These are phyloP conservation scores for Patella depressa DNA, from an alignment of 2,888 invertebrate genomes.

Conservation along the genomic window DNA sequence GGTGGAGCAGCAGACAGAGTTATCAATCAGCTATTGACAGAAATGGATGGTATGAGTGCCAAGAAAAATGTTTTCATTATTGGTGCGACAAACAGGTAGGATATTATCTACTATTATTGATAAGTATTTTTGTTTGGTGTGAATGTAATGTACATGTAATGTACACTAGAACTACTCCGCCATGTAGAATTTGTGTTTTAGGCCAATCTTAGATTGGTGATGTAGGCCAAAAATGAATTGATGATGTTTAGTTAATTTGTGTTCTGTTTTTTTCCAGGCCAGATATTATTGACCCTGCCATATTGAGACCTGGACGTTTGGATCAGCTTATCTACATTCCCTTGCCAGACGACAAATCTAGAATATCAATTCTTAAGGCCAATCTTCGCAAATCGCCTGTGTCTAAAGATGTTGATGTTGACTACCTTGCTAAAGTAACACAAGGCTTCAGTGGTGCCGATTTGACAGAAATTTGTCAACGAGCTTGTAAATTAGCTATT, in stretches of 20 bases:
- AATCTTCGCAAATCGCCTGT: slow-evolving; percentile 96
- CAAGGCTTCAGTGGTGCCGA: slow-evolving; percentile 99
- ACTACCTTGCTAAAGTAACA: slow-evolving; percentile 78
- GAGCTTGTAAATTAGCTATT: slow-evolving; percentile 99
- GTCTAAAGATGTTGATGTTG: slow-evolving; percentile 93
- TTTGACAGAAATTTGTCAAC: slow-evolving; percentile 98
- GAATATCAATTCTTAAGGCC: slow-evolving; percentile 95
- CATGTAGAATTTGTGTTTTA: no score
- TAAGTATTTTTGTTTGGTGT: background rate
- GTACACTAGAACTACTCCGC: no score
- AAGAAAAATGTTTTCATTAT: slow-evolving; percentile 99
- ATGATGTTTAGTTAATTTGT: no score
- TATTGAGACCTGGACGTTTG: slow-evolving; percentile 96
- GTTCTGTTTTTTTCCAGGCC: slow-evolving; percentile 70
- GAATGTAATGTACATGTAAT: no score
- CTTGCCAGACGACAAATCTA: slow-evolving; percentile 97
- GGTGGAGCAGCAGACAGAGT: slow-evolving; percentile 98
- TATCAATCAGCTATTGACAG: slow-evolving; percentile 99
- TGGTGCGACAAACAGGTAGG: slow-evolving; percentile 88
- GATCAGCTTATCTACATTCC: slow-evolving; percentile 99
- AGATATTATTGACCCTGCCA: slow-evolving; percentile 99
- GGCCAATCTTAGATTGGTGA: no score
- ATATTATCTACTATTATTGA: background rate
- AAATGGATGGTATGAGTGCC: slow-evolving; percentile 99
- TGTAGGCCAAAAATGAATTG: no score